phyloP scores from a whole-genome alignment of 2,797 vertebrate genomes.

The Denticeps clupeoides region DNA sequence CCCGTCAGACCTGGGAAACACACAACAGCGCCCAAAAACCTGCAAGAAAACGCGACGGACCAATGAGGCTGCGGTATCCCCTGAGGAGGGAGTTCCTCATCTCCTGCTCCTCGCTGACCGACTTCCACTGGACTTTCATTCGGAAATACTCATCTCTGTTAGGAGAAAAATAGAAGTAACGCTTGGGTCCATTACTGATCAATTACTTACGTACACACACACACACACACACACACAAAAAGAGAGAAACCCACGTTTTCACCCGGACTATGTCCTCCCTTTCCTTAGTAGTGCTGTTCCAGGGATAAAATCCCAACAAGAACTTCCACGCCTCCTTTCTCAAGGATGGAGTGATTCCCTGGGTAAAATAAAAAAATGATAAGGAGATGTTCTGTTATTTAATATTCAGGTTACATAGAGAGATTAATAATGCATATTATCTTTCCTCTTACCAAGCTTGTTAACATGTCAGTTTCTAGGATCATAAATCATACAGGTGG shows the following conservation, averaged over 20 bases:
- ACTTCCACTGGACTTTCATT: conserved; percentile 93
- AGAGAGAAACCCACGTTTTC: conserved; percentile 65
- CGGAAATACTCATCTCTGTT: conserved; percentile 84
- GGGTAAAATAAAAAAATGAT: background rate
- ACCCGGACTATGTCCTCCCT: conserved; percentile 63
- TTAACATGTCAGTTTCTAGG: too few relatives aligned
- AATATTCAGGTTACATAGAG: too few relatives aligned
- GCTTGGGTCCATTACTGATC: too few relatives aligned
- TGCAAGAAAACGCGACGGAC: conserved; percentile 42
- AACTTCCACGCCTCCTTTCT: conserved; percentile 84
- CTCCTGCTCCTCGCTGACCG: conserved; percentile 81
- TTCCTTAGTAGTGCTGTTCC: conserved; percentile 68
- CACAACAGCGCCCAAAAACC: conserved; percentile 3
- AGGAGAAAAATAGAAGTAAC: too few relatives aligned
- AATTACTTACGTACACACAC: too few relatives aligned
- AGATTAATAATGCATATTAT: too few relatives aligned
- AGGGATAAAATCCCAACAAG: conserved; percentile 76
- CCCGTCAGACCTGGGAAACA: too few relatives aligned
- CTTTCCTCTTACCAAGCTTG: too few relatives aligned
- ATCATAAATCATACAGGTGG: too few relatives aligned
- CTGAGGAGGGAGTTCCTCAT: conserved; percentile 78
- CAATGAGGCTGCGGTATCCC: conserved; percentile 80
- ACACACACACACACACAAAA: too few relatives aligned
- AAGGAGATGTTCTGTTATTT: too few relatives aligned
- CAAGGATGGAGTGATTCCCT: conserved; percentile 66